Evolutionary conservation across 1,140 invertebrate genomes (phyloP).

Genomic region (Brachystomella parvula): DNA sequence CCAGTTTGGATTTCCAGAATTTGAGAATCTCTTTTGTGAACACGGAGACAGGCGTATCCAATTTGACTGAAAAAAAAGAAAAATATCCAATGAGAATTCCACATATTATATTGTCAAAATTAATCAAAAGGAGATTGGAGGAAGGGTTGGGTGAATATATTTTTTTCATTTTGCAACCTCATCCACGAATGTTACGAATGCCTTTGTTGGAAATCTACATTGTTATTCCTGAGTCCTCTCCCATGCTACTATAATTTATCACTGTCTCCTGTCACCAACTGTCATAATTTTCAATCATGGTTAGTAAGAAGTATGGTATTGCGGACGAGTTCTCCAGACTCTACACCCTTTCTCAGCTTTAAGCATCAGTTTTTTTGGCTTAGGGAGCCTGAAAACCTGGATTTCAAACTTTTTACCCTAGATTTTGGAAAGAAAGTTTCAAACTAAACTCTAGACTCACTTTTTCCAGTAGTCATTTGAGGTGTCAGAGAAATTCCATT

Average conservation of each 20-base stretch:
- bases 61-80: slow-evolving; percentile 44
- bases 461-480: background rate
- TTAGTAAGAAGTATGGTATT: background rate
- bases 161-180: background rate
- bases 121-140: background rate
- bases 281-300: slow-evolving; percentile 14
- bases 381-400: background rate
- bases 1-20: slow-evolving; percentile 46
- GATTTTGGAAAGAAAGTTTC: background rate
- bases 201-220: background rate
- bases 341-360: no score
- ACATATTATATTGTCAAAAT: background rate
- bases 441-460: background rate
- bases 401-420: background rate
- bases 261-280: slow-evolving; percentile 12
- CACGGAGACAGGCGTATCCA: slow-evolving; percentile 50
- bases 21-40: slow-evolving; percentile 48
- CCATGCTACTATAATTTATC: background rate
- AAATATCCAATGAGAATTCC: background rate
- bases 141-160: background rate
- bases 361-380: background rate
- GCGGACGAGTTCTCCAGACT: no score
- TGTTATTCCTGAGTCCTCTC: background rate
- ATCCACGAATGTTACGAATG: background rate
- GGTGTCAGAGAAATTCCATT: background rate